A percentile compares a stretch with the other conserved stretches of the same genome.
These are phyloP conservation scores for Pristionchus maxplancki DNA, from an alignment of 2,888 invertebrate species.

Conservation along the genomic window DNA sequence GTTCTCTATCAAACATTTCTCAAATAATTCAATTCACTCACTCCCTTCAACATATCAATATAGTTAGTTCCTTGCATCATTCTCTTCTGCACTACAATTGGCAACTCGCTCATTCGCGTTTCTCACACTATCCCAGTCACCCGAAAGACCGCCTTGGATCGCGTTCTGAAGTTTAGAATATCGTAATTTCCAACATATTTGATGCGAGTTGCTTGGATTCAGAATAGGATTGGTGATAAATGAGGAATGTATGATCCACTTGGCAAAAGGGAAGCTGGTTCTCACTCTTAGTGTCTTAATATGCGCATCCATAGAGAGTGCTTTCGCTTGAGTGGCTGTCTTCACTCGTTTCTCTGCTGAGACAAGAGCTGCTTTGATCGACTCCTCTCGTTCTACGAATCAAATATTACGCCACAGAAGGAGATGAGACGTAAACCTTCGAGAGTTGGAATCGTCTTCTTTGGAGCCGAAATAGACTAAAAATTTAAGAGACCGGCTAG, in stretches of 20 bases:
- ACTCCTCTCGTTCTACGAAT: conserved; percentile 28
- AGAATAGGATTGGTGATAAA: background rate
- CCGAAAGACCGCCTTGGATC: conserved; percentile 75
- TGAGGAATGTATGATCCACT: background rate
- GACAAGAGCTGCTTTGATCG: conserved; percentile 57
- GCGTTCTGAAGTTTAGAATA: conserved; percentile 75
- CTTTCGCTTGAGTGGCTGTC: conserved; percentile 69
- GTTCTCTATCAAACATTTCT: background rate
- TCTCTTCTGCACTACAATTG: conserved; percentile 61
- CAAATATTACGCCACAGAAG: background rate
- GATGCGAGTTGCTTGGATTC: too few species aligned
- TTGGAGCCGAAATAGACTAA: background rate
- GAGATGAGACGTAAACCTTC: conserved; percentile 14
- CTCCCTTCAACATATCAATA: conserved; percentile 69
- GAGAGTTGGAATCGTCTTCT: conserved; percentile 33
- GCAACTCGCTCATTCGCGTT: conserved; percentile 35
- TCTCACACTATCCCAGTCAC: conserved; percentile 63
- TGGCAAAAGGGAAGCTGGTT: too few species aligned
- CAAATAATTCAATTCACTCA: conserved; percentile 38
- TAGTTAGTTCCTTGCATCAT: conserved; percentile 64
- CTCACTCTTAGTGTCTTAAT: conserved; percentile 34
- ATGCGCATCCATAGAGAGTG: conserved; percentile 66
- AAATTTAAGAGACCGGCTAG: too few species aligned
- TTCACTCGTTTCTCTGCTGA: conserved; percentile 65
- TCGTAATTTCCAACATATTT: background rate